Conservation (phyloP, 2,888 invertebrate genomes). For the Hirtodrosophila confusa region DNA sequence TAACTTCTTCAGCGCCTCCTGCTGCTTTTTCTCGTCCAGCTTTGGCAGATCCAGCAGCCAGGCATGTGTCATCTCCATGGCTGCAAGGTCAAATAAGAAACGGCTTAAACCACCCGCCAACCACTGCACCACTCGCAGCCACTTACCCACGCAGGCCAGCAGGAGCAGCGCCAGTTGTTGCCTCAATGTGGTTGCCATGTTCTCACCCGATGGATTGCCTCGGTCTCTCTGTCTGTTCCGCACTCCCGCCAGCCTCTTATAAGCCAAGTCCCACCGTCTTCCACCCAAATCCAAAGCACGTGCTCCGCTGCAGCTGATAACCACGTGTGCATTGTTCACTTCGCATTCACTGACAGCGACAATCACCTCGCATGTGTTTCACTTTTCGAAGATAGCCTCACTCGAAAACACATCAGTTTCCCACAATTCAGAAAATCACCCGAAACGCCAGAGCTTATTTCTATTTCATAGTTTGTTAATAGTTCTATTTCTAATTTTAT, state of each 20-base stretch:
- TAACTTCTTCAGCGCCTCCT: conserved; percentile 58
- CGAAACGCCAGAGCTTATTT: no score
- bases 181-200: conserved; percentile 33
- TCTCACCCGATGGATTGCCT: conserved; percentile 21
- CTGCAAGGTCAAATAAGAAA: conserved; percentile 14
- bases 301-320: conserved; percentile 44
- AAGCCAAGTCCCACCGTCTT: conserved; percentile 19
- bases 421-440: no score
- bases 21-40: conserved; percentile 45
- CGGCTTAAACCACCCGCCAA: neutral
- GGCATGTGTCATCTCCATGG: conserved; percentile 46
- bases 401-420: neutral
- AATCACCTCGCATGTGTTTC: conserved; percentile 20
- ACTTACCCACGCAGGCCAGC: conserved; percentile 59
- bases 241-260: conserved; percentile 52
- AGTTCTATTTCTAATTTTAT: no score
- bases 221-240: conserved; percentile 17
- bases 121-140: neutral
- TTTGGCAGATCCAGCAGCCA: conserved; percentile 55
- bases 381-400: neutral
- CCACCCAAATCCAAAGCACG: conserved; percentile 23
- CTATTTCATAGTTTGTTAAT: no score
- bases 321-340: conserved; percentile 44
- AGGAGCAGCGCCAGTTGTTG: conserved; percentile 56
- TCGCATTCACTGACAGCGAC: conserved; percentile 7